Percentiles rank a stretch among this genome's conserved stretches.
Evolutionary conservation across 2,888 invertebrate genomes (phyloP).

Genomic region (Cyaniris semiargus): DNA sequence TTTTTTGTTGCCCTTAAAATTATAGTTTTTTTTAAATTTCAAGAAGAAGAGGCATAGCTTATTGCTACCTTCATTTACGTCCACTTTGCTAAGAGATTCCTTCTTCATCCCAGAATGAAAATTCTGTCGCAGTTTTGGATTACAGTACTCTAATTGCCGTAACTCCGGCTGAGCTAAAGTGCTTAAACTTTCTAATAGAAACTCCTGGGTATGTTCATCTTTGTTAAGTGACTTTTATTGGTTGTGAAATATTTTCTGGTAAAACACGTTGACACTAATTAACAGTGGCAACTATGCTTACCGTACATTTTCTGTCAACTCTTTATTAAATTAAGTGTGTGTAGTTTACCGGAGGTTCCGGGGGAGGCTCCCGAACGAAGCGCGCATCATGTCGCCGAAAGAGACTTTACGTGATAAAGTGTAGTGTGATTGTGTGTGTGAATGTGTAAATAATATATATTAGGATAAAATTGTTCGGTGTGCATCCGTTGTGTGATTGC

Average conservation of each 20-base stretch:
- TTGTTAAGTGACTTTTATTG: slow-evolving; percentile 49
- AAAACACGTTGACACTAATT: slow-evolving; percentile 36
- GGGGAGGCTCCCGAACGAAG: too few relatives aligned
- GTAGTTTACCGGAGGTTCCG: too few relatives aligned
- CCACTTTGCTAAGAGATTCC: not conserved
- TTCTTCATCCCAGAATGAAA: not conserved
- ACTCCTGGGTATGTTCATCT: slow-evolving; percentile 36
- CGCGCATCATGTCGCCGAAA: too few relatives aligned
- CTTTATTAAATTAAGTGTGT: too few relatives aligned
- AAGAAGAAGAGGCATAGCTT: not conserved
- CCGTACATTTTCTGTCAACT: too few relatives aligned
- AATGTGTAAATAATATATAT: too few relatives aligned
- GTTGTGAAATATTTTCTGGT: slow-evolving; percentile 39
- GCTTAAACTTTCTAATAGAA: slow-evolving; percentile 30
- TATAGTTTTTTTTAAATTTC: not conserved
- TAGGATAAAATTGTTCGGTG: too few relatives aligned
- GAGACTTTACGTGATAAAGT: too few relatives aligned
- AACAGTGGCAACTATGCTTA: slow-evolving; percentile 34
- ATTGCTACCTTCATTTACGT: not conserved
- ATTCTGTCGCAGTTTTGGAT: not conserved
- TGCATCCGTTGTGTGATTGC: too few relatives aligned
- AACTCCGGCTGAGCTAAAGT: not conserved
- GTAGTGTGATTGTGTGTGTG: too few relatives aligned
- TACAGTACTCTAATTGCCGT: not conserved
- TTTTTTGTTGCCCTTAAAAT: not conserved